Percentiles rank a stretch among this genome's conserved stretches.
Conservation (phyloP, 2,888 invertebrate genomes). For the Polietes domitor region DNA sequence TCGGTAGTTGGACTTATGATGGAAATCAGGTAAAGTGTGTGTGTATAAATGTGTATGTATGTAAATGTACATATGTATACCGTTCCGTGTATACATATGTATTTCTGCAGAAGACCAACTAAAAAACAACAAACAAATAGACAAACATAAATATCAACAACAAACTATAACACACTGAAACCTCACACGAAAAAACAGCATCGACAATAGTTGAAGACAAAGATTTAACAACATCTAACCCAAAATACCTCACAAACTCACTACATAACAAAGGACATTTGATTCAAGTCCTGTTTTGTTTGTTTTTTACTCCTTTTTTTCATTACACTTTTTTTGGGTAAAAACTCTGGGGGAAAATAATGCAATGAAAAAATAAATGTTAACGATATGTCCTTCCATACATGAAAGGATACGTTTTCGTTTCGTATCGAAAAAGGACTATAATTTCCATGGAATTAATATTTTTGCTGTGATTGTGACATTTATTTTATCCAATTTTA, state of each 20-base stretch:
- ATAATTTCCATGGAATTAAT: too few relatives aligned
- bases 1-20: constrained; percentile 99
- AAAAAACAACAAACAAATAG: not conserved
- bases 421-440: too few relatives aligned
- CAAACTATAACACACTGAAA: not conserved
- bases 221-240: not conserved
- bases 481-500: too few relatives aligned
- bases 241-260: not conserved
- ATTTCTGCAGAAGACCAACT: not conserved
- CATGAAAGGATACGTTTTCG: too few relatives aligned
- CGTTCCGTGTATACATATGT: not conserved
- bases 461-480: too few relatives aligned
- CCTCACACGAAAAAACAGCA: not conserved
- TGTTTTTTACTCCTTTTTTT: not conserved
- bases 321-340: too few relatives aligned
- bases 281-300: not conserved
- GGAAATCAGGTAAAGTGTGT: constrained; percentile 91
- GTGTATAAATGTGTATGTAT: constrained; percentile 29
- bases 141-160: not conserved
- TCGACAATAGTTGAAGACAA: not conserved
- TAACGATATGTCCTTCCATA: too few relatives aligned
- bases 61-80: constrained; percentile 5
- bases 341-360: too few relatives aligned
- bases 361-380: too few relatives aligned
- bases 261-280: not conserved